phyloP scores from a whole-genome alignment of 2,113 vertebrate genomes.

The Mesoclemmys tuberculata region DNA sequence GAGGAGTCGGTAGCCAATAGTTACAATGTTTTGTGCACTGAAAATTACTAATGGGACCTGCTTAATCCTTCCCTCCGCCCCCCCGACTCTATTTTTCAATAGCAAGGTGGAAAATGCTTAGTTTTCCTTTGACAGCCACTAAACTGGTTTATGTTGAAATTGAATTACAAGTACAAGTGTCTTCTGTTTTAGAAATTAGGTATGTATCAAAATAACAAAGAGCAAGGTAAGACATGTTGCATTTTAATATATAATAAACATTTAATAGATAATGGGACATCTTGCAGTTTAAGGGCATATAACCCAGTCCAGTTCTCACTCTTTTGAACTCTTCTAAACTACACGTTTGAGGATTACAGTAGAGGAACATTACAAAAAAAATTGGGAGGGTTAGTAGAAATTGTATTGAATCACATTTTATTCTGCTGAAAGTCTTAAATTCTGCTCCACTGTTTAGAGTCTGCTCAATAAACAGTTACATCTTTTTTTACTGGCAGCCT shows the following conservation, averaged over 20 bases:
- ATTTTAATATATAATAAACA: background rate
- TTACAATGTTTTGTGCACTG: background rate
- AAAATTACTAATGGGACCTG: too few relatives aligned
- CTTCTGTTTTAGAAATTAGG: background rate
- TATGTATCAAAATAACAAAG: background rate
- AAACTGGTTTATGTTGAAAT: slow-evolving; percentile 14
- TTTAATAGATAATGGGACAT: background rate
- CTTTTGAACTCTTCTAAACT: background rate
- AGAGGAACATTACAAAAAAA: background rate
- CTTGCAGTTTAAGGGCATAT: too few relatives aligned
- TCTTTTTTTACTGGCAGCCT: too few relatives aligned
- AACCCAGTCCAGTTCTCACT: too few relatives aligned
- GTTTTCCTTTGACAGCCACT: background rate
- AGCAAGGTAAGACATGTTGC: background rate
- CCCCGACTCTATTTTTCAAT: background rate
- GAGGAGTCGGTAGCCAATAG: background rate
- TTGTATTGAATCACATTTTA: background rate
- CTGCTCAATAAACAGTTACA: background rate
- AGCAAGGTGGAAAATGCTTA: too few relatives aligned
- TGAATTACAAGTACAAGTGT: background rate
- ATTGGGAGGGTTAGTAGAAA: background rate
- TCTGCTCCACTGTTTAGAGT: background rate
- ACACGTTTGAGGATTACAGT: background rate
- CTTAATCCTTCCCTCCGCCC: too few relatives aligned
- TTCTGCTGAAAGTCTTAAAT: background rate